Conservation (phyloP, 1,140 invertebrate species). For the Globodera rostochiensis region DNA sequence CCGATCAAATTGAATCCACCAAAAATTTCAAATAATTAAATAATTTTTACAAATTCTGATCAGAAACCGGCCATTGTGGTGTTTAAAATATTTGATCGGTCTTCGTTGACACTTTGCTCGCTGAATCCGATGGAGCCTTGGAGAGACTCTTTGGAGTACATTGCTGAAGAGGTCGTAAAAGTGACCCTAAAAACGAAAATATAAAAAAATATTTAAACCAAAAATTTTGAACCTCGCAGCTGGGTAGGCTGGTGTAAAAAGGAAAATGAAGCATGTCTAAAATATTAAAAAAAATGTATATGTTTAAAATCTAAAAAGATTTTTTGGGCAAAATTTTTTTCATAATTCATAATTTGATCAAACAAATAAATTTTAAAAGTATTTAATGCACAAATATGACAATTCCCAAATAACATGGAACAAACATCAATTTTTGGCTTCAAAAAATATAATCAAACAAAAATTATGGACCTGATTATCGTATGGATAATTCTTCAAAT, state of each 20-base stretch:
- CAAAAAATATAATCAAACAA: neutral
- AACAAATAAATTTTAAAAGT: too few relatives aligned
- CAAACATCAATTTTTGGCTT: too few relatives aligned
- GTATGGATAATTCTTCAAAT: slow-evolving; percentile 21
- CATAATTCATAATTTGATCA: too few relatives aligned
- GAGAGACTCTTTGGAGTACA: slow-evolving; percentile 16
- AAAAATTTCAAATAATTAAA: neutral
- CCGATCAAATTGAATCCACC: slow-evolving; percentile 21
- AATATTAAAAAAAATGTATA: neutral
- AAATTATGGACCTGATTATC: slow-evolving; percentile 24
- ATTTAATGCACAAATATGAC: too few relatives aligned
- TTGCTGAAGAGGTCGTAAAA: slow-evolving; percentile 17
- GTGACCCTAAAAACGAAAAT: slow-evolving; percentile 7
- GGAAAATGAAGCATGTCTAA: slow-evolving; percentile 23
- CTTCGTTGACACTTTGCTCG: neutral
- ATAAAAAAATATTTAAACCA: neutral
- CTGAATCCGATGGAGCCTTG: slow-evolving; percentile 8
- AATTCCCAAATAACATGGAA: too few relatives aligned
- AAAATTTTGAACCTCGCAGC: neutral
- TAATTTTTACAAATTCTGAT: neutral
- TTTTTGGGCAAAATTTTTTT: too few relatives aligned
- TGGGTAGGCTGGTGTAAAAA: slow-evolving; percentile 18
- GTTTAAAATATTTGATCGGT: slow-evolving; percentile 2
- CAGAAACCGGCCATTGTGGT: slow-evolving; percentile 14
- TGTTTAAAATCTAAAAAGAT: too few relatives aligned